Base-by-base conservation (phyloP, 2,888 invertebrate species). In the Tolmerus cingulatus region DNA sequence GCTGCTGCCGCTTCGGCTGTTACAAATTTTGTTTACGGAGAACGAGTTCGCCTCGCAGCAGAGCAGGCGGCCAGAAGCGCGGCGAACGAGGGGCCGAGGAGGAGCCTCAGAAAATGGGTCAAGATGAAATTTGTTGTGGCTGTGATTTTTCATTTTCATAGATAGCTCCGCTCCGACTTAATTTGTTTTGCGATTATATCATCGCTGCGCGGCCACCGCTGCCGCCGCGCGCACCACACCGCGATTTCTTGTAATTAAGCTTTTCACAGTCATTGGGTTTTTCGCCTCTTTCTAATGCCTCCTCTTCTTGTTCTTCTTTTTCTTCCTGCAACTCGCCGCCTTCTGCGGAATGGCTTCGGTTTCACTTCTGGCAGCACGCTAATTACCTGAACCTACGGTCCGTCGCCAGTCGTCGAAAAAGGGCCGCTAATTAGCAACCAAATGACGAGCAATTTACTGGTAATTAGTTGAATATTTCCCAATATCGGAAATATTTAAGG, bases 81-180 rank as follows among this genome's bases (percentile, higher is more conserved):
- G 16, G 9, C 37, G 37, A 34, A 37, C 40, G 77, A 9, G 40
- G 19, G 77, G 37, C 37, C 27, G 27, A 23, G 66, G 66, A 19
- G 66, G 66, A 66, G 66, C 19, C 12, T 7, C 66, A 57, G 57
- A 84, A 79, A 84, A 84, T 84, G 40, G 82, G 82, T 84, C 82
- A 84, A 84, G 82, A 84, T 84, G 82, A 84, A 84, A 84, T 66
- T 84, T 84, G 82, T 84, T 84, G 82, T 84, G 82, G 82, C 82
- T 84, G 79, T 79, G 79, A 79, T 79, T 79, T 79, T 79, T 79
- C 79, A 79, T 46, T 79, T 79, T 79, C 79, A 79, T 79, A 79
- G 79, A 19, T 27, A 51, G 19, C 79, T 79, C 30, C 23, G 78
- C 55, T 79, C 27, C 23, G 66, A 66, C 66, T 66, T 79, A 51